Evolutionary conservation across 2,888 invertebrate genomes (phyloP).

Genomic region (Biston stratarius): DNA sequence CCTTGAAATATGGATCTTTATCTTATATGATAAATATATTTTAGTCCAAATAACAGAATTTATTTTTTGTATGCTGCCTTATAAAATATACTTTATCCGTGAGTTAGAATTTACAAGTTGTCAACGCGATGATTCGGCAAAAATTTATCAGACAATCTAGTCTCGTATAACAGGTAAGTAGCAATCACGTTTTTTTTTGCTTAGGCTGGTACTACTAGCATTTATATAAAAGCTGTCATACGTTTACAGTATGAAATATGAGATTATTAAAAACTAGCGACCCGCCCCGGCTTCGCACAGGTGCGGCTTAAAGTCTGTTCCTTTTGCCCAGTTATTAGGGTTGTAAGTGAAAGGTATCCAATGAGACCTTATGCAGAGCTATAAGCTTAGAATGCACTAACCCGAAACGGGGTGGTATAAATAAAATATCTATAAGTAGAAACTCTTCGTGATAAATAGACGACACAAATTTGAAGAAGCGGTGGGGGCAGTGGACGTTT

Average conservation of each 20-base stretch:
- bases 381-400: too few species aligned
- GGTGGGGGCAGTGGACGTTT: too few species aligned
- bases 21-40: not conserved
- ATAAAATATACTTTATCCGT: conserved; percentile 13
- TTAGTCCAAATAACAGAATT: not conserved
- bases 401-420: too few species aligned
- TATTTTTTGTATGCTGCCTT: not conserved
- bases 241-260: not conserved
- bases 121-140: conserved; percentile 31
- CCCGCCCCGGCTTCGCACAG: too few species aligned
- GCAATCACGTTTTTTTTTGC: conserved; percentile 13
- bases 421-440: too few species aligned
- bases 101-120: conserved; percentile 18
- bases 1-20: not conserved
- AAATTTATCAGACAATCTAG: conserved; percentile 16
- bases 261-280: too few species aligned
- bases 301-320: too few species aligned
- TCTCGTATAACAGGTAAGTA: conserved; percentile 15
- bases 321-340: too few species aligned
- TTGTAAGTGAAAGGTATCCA: too few species aligned
- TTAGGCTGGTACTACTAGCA: not conserved
- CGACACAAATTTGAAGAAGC: too few species aligned
- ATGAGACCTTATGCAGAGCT: too few species aligned
- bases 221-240: not conserved
- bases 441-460: too few species aligned